phyloP scores from a whole-genome alignment of 1,140 invertebrate genomes.

The Drosophila bifasciata region DNA sequence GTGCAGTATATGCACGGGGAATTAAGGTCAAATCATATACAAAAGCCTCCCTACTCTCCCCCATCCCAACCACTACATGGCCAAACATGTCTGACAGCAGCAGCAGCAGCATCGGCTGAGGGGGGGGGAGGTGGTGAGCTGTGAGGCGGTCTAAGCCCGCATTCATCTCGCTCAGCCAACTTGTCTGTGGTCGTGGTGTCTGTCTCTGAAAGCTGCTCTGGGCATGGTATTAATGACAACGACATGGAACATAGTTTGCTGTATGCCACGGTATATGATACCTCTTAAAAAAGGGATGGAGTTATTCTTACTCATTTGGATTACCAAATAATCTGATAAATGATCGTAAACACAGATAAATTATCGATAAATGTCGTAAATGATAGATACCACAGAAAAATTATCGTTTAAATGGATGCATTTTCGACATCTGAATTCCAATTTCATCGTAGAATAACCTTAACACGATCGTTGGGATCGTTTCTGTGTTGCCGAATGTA shows the following conservation, averaged over 20 bases:
- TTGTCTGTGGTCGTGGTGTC: conserved; percentile 31
- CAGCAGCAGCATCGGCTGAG: background rate
- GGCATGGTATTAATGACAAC: conserved; percentile 48
- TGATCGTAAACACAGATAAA: too few relatives aligned
- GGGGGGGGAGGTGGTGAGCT: background rate
- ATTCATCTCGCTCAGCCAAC: conserved; percentile 28
- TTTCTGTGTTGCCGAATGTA: too few relatives aligned
- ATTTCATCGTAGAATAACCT: too few relatives aligned
- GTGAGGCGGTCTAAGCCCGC: conserved; percentile 14
- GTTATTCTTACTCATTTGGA: background rate
- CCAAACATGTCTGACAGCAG: conserved; percentile 9
- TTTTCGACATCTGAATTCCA: too few relatives aligned
- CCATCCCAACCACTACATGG: too few relatives aligned
- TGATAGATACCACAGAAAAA: too few relatives aligned
- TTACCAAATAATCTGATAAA: too few relatives aligned
- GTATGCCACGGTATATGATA: conserved; percentile 2
- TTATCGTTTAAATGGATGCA: too few relatives aligned
- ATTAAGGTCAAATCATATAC: conserved; percentile 76
- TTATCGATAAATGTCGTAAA: too few relatives aligned
- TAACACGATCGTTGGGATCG: too few relatives aligned
- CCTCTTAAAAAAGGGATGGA: background rate
- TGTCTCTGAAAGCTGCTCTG: conserved; percentile 2
- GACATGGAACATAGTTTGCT: conserved; percentile 21
- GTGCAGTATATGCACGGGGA: conserved; percentile 68
- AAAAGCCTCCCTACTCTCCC: conserved; percentile 25